These are phyloP conservation scores for Gymnothorax javanicus DNA, from an alignment of 2,797 vertebrate genomes.

Conservation along the genomic window DNA sequence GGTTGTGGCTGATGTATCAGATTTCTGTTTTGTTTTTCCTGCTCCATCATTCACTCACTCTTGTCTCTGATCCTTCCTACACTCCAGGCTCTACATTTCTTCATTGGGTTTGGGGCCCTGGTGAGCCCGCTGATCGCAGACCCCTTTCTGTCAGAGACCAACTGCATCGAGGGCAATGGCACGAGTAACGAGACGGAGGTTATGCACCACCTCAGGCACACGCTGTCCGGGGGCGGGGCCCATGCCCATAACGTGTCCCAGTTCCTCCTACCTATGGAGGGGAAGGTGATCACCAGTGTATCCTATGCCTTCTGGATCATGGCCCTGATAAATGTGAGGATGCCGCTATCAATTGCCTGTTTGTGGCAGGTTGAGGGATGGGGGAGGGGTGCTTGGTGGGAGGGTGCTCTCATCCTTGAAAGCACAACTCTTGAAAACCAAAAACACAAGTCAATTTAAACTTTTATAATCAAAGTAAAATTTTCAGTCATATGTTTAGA, in stretches of 20 bases:
- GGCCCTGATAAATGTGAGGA: conserved; percentile 91
- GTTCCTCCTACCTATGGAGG: conserved; percentile 69
- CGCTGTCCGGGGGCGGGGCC: conserved; percentile 65
- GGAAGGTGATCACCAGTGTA: conserved; percentile 73
- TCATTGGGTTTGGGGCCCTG: conserved; percentile 89
- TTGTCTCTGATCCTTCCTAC: not conserved
- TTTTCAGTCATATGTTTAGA: too few species aligned
- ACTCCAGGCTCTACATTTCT: conserved; percentile 88
- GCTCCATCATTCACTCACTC: not conserved
- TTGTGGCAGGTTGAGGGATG: not conserved
- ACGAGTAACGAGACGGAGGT: conserved; percentile 65
- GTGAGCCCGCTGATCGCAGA: conserved; percentile 91
- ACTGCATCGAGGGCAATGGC: conserved; percentile 77
- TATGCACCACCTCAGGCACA: conserved; percentile 75
- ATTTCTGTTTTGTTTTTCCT: not conserved
- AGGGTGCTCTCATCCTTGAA: too few species aligned
- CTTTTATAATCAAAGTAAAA: too few species aligned
- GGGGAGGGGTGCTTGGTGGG: too few species aligned
- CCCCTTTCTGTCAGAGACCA: conserved; percentile 90
- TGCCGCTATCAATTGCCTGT: too few species aligned
- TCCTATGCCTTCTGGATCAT: conserved; percentile 98
- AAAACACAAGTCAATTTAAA: too few species aligned
- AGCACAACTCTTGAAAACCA: not conserved
- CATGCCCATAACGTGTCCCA: conserved; percentile 70
- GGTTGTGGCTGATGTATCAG: not conserved